A percentile compares a stretch with the other conserved stretches of the same genome.
Evolutionary conservation across 2,113 vertebrate genomes (phyloP).

Genomic region (Calypte anna): DNA sequence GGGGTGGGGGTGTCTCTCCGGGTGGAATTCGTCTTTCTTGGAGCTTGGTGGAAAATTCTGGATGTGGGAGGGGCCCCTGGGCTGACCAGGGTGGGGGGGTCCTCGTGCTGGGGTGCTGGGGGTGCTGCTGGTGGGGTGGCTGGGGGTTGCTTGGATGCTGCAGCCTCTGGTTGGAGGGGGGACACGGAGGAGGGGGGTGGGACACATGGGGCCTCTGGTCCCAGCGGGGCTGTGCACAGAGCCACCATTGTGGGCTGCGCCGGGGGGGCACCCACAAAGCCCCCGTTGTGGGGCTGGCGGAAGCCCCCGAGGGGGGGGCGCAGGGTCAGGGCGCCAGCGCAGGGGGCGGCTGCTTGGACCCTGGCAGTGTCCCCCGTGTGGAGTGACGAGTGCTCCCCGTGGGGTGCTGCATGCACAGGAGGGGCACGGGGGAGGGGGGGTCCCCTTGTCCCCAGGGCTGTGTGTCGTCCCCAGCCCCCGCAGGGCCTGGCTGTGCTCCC

Average conservation of each 20-base stretch:
- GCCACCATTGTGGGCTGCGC: constrained; percentile 16
- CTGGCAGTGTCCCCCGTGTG: neutral
- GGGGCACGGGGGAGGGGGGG: neutral
- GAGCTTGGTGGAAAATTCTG: neutral
- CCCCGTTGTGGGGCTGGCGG: constrained; percentile 9
- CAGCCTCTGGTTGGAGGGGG: neutral
- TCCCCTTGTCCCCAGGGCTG: neutral
- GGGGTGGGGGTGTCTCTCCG: too few relatives aligned
- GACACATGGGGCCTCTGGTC: neutral
- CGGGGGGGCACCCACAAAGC: constrained; percentile 22
- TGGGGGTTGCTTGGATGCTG: neutral
- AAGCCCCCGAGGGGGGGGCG: neutral
- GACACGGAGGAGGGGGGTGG: too few relatives aligned
- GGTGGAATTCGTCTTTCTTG: too few relatives aligned
- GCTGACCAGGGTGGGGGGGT: rapidly evolving
- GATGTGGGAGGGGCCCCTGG: neutral
- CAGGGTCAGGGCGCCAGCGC: neutral
- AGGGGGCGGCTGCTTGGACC: neutral
- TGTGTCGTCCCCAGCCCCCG: too few relatives aligned
- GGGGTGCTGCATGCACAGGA: neutral
- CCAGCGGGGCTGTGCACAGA: neutral
- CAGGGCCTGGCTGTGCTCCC: neutral
- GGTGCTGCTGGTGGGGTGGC: neutral
- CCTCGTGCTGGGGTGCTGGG: neutral
- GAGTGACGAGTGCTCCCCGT: neutral